These are phyloP conservation scores for Notolepis coatsorum DNA, from an alignment of 2,797 vertebrate species.

Conservation along the genomic window DNA sequence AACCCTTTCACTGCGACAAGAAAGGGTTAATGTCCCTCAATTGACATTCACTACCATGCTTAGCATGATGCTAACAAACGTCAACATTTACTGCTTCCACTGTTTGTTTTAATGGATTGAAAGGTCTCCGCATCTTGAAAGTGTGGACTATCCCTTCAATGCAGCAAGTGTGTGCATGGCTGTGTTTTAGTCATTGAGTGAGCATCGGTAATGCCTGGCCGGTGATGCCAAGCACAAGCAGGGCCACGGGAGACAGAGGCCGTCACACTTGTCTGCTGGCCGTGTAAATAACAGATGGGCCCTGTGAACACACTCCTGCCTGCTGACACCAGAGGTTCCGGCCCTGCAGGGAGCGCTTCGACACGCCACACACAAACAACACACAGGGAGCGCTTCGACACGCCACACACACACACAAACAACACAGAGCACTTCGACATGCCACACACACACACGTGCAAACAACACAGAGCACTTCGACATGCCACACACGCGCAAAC, in stretches of 20 bases:
- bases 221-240: no score
- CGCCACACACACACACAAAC: not conserved
- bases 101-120: no score
- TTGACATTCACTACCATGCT: no score
- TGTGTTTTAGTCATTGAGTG: slow-evolving; percentile 2
- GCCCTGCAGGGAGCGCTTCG: not conserved
- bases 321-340: slow-evolving; percentile 2
- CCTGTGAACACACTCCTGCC: not conserved
- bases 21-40: no score
- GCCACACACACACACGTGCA: no score
- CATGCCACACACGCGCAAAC: not conserved
- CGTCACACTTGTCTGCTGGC: not conserved
- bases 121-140: no score
- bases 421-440: not conserved
- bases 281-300: slow-evolving; percentile 16
- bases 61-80: no score
- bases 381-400: no score
- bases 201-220: not conserved
- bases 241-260: not conserved
- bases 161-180: not conserved
- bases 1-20: no score
- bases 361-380: not conserved
- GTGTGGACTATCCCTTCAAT: no score
- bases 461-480: not conserved
- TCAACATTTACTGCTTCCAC: no score